Conservation (phyloP, 64 coral and sea anemone species). For the Actinia equina region DNA sequence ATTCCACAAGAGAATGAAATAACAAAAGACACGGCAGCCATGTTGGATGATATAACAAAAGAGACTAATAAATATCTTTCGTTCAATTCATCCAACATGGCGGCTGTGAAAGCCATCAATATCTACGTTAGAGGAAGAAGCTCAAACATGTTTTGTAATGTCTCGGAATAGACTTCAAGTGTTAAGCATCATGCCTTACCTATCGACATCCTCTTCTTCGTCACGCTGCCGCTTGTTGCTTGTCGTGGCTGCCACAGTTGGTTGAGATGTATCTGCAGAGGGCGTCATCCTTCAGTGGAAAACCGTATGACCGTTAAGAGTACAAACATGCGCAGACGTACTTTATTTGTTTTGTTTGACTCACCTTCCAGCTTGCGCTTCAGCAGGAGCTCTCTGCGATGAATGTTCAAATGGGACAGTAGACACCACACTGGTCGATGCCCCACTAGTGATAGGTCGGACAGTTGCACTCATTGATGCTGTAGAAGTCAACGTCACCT, state of each 20-base stretch:
- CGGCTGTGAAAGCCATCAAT: no score
- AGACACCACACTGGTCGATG: constrained; percentile 14
- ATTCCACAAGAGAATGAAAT: no score
- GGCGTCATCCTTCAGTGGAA: background rate
- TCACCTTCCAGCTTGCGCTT: background rate
- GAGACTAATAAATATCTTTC: no score
- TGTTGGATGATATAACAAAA: no score
- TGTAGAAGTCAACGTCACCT: constrained; percentile 5
- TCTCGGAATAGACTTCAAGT: background rate
- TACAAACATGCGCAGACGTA: no score
- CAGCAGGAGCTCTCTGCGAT: background rate
- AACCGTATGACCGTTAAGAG: no score
- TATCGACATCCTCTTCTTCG: constrained; percentile 29
- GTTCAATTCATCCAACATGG: no score
- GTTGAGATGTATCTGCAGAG: background rate
- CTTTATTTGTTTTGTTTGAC: background rate
- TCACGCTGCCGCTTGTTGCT: constrained; percentile 49
- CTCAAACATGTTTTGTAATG: background rate
- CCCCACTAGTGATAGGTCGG: constrained; percentile 53
- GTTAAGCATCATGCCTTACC: background rate
- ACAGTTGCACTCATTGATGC: constrained; percentile 44
- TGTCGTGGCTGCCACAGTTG: background rate
- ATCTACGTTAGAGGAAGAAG: no score
- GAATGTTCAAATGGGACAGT: no score
- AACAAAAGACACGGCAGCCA: no score